These are phyloP conservation scores for Sarcophaga peregrina DNA, from an alignment of 1,140 invertebrate genomes.

Conservation along the genomic window DNA sequence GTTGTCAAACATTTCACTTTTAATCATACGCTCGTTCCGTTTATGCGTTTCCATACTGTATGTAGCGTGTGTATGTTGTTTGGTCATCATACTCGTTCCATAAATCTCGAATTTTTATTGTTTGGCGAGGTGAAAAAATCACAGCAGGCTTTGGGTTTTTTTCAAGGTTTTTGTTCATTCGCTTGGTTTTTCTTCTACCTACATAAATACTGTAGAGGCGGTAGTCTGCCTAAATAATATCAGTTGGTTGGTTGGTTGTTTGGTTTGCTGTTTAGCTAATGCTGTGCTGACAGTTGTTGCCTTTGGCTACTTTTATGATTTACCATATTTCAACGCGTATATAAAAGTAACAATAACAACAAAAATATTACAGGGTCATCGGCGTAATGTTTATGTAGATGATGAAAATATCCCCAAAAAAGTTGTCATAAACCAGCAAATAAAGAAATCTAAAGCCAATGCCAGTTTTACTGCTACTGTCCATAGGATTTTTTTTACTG, in stretches of 20 bases:
- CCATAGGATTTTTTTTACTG: constrained; percentile 5
- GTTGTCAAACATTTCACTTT: constrained; percentile 20
- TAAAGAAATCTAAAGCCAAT: background rate
- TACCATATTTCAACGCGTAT: background rate
- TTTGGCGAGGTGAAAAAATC: background rate
- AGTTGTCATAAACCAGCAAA: background rate
- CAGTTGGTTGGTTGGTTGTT: too few relatives aligned
- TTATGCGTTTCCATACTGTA: too few relatives aligned
- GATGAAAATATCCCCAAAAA: background rate
- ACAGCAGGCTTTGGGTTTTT: constrained; percentile 7
- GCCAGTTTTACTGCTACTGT: background rate
- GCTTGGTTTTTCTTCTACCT: too few relatives aligned
- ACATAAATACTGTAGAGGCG: too few relatives aligned
- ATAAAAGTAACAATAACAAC: background rate
- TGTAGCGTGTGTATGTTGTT: too few relatives aligned
- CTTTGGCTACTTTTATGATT: constrained; percentile 27
- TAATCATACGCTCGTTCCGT: background rate
- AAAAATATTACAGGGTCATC: background rate
- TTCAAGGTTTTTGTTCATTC: too few relatives aligned
- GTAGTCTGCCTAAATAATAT: too few relatives aligned
- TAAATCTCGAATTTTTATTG: background rate
- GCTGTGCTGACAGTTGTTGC: constrained; percentile 29
- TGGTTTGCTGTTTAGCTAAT: constrained; percentile 9
- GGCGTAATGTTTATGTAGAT: background rate
- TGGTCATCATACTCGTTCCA: too few relatives aligned